Percentiles rank a stretch among this genome's conserved stretches.
Evolutionary conservation across 2,113 vertebrate species (phyloP).

Genomic region (Siniperca chuatsi): DNA sequence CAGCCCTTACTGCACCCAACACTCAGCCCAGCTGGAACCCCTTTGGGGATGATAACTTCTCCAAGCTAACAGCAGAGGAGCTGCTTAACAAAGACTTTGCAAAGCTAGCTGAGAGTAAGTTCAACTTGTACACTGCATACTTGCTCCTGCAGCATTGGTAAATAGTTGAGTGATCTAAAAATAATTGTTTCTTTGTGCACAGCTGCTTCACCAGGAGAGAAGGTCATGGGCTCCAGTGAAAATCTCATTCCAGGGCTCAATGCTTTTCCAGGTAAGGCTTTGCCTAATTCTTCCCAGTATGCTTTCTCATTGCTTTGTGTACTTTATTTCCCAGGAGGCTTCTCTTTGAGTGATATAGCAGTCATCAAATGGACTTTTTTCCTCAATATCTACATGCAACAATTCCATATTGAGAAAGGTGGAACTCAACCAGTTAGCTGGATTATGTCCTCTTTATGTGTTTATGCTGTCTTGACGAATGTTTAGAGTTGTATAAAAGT

Average conservation of each 20-base stretch:
- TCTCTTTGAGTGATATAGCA: not conserved
- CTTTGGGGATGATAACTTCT: conserved; percentile 98
- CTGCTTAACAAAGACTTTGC: conserved; percentile 98
- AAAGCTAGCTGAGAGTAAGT: conserved; percentile 92
- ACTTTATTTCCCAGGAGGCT: not conserved
- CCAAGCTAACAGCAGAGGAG: conserved; percentile 97
- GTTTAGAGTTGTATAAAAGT: conserved; percentile 1
- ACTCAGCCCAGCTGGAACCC: conserved; percentile 93
- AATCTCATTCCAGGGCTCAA: conserved; percentile 89
- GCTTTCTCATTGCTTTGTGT: not conserved
- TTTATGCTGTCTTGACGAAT: conserved; percentile 8
- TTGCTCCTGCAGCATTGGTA: not conserved
- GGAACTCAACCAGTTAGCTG: not conserved
- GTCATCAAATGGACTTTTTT: not conserved
- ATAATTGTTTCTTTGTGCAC: conserved; percentile 28
- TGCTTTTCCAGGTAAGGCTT: conserved; percentile 88
- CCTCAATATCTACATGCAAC: not conserved
- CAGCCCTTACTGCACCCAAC: conserved; percentile 31
- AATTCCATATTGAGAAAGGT: not conserved
- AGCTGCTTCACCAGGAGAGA: conserved; percentile 89
- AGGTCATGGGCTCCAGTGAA: conserved; percentile 86
- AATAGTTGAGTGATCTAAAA: not conserved
- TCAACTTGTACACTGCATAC: not conserved
- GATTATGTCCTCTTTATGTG: not conserved
- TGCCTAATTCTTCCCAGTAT: not conserved